Evolutionary conservation across 2,797 vertebrate genomes (phyloP), one percentile per base, ranked within the genome.

Genomic region (Austrolebias charrua): DNA sequence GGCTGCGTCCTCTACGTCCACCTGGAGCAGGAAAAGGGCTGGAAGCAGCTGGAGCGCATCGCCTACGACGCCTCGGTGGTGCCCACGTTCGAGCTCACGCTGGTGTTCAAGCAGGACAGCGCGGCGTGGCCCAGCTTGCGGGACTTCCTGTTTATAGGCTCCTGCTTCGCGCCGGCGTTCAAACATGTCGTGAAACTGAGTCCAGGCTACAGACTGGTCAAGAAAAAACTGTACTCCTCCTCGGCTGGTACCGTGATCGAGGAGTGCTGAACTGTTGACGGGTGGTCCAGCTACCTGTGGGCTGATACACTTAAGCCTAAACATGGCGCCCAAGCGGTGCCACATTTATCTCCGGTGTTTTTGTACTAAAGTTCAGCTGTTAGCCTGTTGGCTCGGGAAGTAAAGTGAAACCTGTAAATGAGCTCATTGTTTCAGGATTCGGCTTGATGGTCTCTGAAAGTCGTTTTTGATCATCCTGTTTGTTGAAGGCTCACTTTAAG

Each of bases 31-130:
- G 94, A 93, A 66, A 92, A 92, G 66, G 89, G 91, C 65, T 94
- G 92, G 84, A 92, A 91, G 82, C 92, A 90, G 70, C 88, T 96
- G 68, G 95, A 95, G 79, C 88, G 90, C 66, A 90, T 96, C 2
- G 87, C 90, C 35, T 95, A 90, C 28, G 94, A 95, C 4, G 68
- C 92, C 45, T 90, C 86, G 0, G 91, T 95, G 64, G 94, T 94
- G 73, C 95, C 95, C 66, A 96, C 95, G 0, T 96, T 96, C 24
- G 95, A 96, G 82, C 84, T 96, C 64, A 95, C 94, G 0, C 91
- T 96, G 5, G 94, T 96, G 61, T 94, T 96, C 76, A 96, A 95
- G 87, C 95, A 95, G 86, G 95, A 96, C 10, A 80, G 83, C 69
- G 87, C 90, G 1, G 91, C 91, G 0, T 95, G 94, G 95, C 91